phyloP scores from a whole-genome alignment of 2,113 vertebrate species.

The Siphamia tubifer region DNA sequence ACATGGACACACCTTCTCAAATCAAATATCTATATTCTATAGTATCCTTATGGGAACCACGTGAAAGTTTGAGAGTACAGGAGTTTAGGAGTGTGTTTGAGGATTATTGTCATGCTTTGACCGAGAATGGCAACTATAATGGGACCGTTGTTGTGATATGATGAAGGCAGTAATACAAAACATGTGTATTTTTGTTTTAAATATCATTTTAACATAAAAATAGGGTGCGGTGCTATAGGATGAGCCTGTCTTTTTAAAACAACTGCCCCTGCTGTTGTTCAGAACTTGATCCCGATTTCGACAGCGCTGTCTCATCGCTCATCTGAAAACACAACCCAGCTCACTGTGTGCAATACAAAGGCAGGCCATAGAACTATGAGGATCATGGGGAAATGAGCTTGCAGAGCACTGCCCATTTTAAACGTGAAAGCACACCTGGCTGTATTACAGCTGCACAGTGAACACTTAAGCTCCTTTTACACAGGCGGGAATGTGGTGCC shows the following conservation, averaged over 20 bases:
- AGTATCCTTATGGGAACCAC: background rate
- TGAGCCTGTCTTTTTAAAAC: background rate
- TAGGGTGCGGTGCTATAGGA: background rate
- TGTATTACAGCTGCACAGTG: too few species aligned
- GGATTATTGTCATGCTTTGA: background rate
- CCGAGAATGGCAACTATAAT: background rate
- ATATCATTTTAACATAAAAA: too few species aligned
- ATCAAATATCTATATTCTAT: background rate
- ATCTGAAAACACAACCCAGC: background rate
- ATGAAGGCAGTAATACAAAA: background rate
- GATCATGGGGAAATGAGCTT: too few species aligned
- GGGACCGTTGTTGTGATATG: background rate
- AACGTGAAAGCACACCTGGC: too few species aligned
- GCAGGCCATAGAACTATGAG: too few species aligned
- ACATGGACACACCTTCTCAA: too few species aligned
- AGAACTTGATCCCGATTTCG: background rate
- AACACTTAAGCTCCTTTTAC: too few species aligned
- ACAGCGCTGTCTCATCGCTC: background rate
- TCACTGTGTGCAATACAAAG: background rate
- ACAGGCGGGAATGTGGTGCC: too few species aligned
- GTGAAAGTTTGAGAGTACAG: background rate
- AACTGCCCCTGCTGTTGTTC: background rate
- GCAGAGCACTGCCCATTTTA: too few species aligned
- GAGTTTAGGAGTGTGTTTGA: background rate
- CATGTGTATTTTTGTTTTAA: too few species aligned